Evolutionary conservation across 2,888 invertebrate species (phyloP).

Genomic region (Perizoma affinitatum): DNA sequence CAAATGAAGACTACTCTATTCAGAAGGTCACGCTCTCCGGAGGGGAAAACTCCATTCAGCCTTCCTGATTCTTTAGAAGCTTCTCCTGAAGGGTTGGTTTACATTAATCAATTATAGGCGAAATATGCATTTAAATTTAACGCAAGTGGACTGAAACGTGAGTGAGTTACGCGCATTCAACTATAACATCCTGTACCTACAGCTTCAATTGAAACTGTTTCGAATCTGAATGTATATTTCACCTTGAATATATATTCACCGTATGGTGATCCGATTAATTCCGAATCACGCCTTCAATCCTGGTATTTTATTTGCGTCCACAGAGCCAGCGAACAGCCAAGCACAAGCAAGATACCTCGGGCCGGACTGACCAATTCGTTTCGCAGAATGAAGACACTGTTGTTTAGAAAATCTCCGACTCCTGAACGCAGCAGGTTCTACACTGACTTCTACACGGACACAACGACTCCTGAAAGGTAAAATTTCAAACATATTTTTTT

Average conservation of each 20-base stretch:
- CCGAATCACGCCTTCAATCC: not conserved
- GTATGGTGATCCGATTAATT: not conserved
- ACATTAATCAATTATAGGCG: not conserved
- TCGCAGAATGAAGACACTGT: slow-evolving; percentile 32
- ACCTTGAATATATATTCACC: too few relatives aligned
- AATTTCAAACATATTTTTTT: not conserved
- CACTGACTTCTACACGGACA: slow-evolving; percentile 47
- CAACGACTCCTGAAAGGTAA: slow-evolving; percentile 57
- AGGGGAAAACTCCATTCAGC: slow-evolving; percentile 40
- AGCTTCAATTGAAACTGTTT: too few relatives aligned
- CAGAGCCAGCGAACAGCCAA: slow-evolving; percentile 8
- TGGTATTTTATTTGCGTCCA: slow-evolving; percentile 1
- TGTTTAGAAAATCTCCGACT: slow-evolving; percentile 28
- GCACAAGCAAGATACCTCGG: slow-evolving; percentile 12
- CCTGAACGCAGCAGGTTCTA: slow-evolving; percentile 45
- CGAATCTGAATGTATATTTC: too few relatives aligned
- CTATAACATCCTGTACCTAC: too few relatives aligned
- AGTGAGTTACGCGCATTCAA: too few relatives aligned
- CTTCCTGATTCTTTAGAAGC: slow-evolving; percentile 49
- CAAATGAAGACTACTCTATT: slow-evolving; percentile 61
- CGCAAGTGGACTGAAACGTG: too few relatives aligned
- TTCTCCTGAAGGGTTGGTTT: slow-evolving; percentile 53
- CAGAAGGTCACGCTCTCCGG: slow-evolving; percentile 42
- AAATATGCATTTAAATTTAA: not conserved
- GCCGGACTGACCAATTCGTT: slow-evolving; percentile 41